phyloP scores from a whole-genome alignment of 2,113 vertebrate genomes.

The Sander lucioperca region DNA sequence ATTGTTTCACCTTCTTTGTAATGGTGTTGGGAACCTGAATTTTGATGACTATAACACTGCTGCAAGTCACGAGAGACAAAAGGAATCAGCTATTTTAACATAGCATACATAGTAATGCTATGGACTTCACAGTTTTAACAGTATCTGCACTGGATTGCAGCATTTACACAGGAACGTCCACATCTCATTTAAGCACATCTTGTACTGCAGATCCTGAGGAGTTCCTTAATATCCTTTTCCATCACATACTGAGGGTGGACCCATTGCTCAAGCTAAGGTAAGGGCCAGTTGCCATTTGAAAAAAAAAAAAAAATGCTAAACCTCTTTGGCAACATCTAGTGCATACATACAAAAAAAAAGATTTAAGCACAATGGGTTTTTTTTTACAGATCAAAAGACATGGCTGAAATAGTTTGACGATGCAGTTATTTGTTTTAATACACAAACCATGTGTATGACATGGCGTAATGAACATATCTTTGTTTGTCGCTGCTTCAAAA shows the following conservation, averaged over 20 bases:
- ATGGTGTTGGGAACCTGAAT: not conserved
- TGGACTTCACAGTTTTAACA: not conserved
- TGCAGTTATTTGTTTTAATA: not conserved
- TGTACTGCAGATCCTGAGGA: constrained; percentile 93
- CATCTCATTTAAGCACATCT: constrained; percentile 33
- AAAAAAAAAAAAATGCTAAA: not conserved
- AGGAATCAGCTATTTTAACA: not conserved
- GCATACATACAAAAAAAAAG: not conserved
- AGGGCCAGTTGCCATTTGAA: not conserved
- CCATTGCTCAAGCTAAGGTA: constrained; percentile 97
- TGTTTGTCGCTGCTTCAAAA: not conserved
- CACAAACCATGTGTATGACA: not conserved
- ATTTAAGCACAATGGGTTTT: not conserved
- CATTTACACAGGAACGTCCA: not conserved
- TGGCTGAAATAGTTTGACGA: not conserved
- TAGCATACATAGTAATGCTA: not conserved
- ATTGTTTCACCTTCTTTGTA: constrained; percentile 5
- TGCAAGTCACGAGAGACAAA: not conserved
- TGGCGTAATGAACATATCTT: not conserved
- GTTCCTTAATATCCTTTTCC: constrained; percentile 98
- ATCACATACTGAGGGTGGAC: constrained; percentile 97
- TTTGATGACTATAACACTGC: not conserved
- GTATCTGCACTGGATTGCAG: not conserved
- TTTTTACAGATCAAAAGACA: not conserved
- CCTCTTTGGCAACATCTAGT: not conserved